Percentiles rank a stretch among this genome's conserved stretches.
Conservation (phyloP, 2,113 vertebrate genomes). For the Tupaia chinensis region DNA sequence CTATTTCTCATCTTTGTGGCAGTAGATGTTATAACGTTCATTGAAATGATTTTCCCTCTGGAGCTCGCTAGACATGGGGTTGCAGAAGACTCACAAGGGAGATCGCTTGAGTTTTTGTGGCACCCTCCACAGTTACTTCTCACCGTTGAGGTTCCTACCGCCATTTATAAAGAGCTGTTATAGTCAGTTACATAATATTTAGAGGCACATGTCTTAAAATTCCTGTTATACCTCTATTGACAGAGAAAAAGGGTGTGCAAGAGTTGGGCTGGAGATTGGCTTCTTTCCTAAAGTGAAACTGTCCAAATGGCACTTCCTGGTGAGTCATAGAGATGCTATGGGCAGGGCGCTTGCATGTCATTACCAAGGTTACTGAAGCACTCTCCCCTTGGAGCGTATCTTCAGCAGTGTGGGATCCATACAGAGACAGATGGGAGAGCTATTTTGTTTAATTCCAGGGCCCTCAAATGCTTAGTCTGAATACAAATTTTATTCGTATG, state of each 20-base stretch:
- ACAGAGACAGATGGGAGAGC: neutral
- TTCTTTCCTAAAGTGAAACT: constrained; percentile 54
- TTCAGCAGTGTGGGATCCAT: neutral
- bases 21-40: neutral
- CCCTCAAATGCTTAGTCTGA: neutral
- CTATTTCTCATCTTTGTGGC: no score
- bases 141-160: neutral
- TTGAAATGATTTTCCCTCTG: neutral
- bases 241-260: constrained; percentile 54
- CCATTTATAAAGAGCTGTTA: constrained; percentile 9
- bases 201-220: constrained; percentile 46
- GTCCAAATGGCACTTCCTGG: constrained; percentile 59
- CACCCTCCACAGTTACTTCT: neutral
- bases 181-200: constrained; percentile 28
- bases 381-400: neutral
- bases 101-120: neutral
- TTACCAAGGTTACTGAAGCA: neutral
- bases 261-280: neutral
- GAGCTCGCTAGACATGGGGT: neutral
- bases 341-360: neutral
- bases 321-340: constrained; percentile 57
- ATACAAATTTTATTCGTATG: constrained; percentile 23
- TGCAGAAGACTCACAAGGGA: neutral
- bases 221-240: constrained; percentile 18
- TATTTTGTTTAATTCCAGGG: constrained; percentile 1